These are phyloP conservation scores for Syngnathus acus DNA, from an alignment of 2,797 vertebrate species.

Conservation along the genomic window DNA sequence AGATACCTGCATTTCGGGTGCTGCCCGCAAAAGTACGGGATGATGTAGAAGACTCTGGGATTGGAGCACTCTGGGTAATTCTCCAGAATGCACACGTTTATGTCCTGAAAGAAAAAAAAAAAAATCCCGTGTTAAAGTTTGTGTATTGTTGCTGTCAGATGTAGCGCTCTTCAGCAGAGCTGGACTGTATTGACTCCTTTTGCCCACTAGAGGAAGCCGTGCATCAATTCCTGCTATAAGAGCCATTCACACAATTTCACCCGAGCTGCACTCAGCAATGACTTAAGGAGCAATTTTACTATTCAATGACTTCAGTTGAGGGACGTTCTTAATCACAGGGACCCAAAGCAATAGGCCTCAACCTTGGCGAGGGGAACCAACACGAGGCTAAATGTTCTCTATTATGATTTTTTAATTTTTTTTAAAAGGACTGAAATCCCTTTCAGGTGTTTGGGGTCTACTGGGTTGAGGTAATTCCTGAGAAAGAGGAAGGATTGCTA, in stretches of 20 bases:
- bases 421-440: background rate
- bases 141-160: background rate
- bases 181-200: slow-evolving; percentile 1
- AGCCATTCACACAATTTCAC: slow-evolving; percentile 26
- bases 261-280: slow-evolving; percentile 8
- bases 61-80: slow-evolving; percentile 97
- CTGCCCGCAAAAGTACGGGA: slow-evolving; percentile 97
- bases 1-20: slow-evolving; percentile 95
- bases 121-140: background rate
- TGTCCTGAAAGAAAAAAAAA: slow-evolving; percentile 72
- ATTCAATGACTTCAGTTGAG: too few relatives aligned
- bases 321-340: too few relatives aligned
- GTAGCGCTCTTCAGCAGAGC: background rate
- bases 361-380: background rate
- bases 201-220: slow-evolving; percentile 45
- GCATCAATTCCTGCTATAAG: background rate
- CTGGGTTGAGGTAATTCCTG: background rate
- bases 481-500: slow-evolving; percentile 1
- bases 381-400: background rate
- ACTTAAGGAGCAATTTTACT: too few relatives aligned
- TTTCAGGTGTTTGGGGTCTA: background rate
- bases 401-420: background rate
- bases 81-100: slow-evolving; percentile 96
- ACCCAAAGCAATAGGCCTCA: background rate
- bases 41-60: slow-evolving; percentile 95